phyloP scores from a whole-genome alignment of 2,888 invertebrate genomes.

The Lepidochrysops patricia region DNA sequence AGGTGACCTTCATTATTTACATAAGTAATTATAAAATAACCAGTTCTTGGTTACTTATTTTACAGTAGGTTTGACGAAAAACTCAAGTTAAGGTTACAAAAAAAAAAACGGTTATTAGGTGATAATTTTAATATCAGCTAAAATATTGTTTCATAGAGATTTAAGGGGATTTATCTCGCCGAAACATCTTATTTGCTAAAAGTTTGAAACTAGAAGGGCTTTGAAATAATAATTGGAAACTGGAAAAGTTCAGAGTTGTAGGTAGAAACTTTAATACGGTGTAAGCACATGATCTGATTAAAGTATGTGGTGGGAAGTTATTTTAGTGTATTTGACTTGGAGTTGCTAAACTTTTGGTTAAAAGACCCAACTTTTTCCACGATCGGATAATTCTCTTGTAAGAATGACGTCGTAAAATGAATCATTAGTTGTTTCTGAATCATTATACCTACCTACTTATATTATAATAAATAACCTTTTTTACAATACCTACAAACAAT shows the following conservation, averaged over 20 bases:
- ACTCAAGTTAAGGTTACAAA: no score
- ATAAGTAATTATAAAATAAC: no score
- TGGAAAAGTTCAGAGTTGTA: conserved; percentile 54
- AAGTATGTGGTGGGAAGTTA: conserved; percentile 36
- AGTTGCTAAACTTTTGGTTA: not conserved
- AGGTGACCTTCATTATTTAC: not conserved
- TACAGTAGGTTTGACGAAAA: no score
- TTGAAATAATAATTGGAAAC: conserved; percentile 52
- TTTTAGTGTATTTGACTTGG: not conserved
- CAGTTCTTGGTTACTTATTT: no score
- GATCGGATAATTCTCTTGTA: no score
- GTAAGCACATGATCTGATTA: conserved; percentile 55
- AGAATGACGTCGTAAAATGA: no score
- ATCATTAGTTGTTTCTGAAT: no score
- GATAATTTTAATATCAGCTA: no score
- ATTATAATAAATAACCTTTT: no score
- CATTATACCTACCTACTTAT: no score
- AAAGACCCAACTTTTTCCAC: not conserved
- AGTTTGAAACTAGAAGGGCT: conserved; percentile 35
- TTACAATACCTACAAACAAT: no score
- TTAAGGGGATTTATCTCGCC: not conserved
- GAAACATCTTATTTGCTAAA: not conserved
- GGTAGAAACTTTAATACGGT: conserved; percentile 40
- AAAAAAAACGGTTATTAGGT: no score
- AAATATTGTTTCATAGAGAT: not conserved